These are phyloP conservation scores for Lacanobia oleracea DNA, from an alignment of 2,888 invertebrate genomes.

Conservation along the genomic window DNA sequence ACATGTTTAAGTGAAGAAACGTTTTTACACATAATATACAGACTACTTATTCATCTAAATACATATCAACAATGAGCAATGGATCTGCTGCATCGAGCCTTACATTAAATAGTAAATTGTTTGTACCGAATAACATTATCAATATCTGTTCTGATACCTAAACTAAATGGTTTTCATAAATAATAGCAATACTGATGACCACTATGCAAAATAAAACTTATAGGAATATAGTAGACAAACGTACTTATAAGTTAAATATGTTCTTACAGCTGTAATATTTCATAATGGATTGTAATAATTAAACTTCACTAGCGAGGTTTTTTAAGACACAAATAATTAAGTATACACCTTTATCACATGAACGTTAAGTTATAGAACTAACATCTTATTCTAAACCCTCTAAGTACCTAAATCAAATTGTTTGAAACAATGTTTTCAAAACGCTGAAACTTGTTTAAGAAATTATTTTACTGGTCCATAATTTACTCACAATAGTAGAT, in stretches of 20 bases:
- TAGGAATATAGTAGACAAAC: conserved; percentile 58
- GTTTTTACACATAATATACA: conserved; percentile 68
- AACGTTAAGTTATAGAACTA: conserved; percentile 63
- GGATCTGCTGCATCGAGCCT: conserved; percentile 58
- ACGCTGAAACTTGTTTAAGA: conserved; percentile 18
- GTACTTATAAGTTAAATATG: conserved; percentile 61
- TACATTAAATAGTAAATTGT: conserved; percentile 65
- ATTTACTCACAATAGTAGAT: conserved; percentile 19
- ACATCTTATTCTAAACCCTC: conserved; percentile 62
- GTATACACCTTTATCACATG: conserved; percentile 75
- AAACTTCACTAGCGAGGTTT: conserved; percentile 69
- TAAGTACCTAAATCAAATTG: conserved; percentile 61
- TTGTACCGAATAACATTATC: conserved; percentile 75
- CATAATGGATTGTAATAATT: conserved; percentile 55
- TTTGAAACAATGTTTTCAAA: conserved; percentile 43
- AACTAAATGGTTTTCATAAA: conserved; percentile 70
- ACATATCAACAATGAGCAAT: conserved; percentile 67
- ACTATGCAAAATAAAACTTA: conserved; percentile 65
- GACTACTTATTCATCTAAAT: conserved; percentile 61
- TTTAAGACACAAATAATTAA: conserved; percentile 67
- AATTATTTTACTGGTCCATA: conserved; percentile 47
- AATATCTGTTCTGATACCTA: conserved; percentile 66
- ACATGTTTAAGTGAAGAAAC: conserved; percentile 51
- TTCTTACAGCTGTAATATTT: conserved; percentile 60
- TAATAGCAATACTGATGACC: conserved; percentile 78